Percentiles rank a stretch among this genome's conserved stretches.
These are phyloP conservation scores for Dipodomys merriami DNA, from an alignment of 2,113 vertebrate genomes.

Conservation along the genomic window DNA sequence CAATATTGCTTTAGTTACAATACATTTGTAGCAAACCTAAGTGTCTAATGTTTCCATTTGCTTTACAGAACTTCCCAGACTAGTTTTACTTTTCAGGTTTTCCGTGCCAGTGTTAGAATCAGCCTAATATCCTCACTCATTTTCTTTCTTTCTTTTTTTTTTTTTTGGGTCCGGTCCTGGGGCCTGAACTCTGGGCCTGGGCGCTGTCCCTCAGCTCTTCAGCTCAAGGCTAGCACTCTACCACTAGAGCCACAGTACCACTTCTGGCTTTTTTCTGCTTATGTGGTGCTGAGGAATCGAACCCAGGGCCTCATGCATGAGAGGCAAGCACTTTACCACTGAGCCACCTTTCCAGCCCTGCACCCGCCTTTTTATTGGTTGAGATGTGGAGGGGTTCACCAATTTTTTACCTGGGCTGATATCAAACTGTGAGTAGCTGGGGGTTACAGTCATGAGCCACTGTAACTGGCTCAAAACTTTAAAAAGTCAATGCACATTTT, in stretches of 20 bases:
- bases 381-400: too few relatives aligned
- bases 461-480: background rate
- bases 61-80: constrained; percentile 2
- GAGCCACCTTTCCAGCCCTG: background rate
- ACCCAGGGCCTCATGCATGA: background rate
- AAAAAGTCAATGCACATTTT: background rate
- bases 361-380: too few relatives aligned
- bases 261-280: too few relatives aligned
- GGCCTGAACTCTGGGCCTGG: too few relatives aligned
- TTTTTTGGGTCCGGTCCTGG: too few relatives aligned
- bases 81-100: constrained; percentile 30
- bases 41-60: background rate
- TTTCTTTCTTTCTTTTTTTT: background rate
- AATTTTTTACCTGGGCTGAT: too few relatives aligned
- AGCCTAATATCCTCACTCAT: background rate
- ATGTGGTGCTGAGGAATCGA: background rate
- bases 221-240: too few relatives aligned
- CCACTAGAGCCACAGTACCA: too few relatives aligned
- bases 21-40: constrained; percentile 13
- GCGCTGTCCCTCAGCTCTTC: too few relatives aligned
- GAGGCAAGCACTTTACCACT: background rate
- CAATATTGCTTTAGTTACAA: background rate
- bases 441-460: too few relatives aligned
- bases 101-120: background rate
- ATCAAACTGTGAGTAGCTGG: too few relatives aligned